These are phyloP conservation scores for Panzeria rudis DNA, from an alignment of 2,888 invertebrate species.

Conservation along the genomic window DNA sequence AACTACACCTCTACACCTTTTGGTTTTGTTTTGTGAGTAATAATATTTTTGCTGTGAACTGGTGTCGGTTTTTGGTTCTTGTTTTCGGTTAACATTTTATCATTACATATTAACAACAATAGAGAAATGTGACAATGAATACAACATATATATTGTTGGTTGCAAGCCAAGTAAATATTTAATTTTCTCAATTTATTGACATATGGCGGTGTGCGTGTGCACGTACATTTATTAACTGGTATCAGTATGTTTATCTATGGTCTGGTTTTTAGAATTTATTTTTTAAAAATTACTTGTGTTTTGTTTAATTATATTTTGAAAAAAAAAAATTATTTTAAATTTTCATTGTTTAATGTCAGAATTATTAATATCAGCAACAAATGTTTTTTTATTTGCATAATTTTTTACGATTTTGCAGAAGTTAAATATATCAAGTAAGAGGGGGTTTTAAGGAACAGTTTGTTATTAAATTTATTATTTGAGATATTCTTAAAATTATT, in stretches of 20 bases:
- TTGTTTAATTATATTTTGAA: conserved; percentile 23
- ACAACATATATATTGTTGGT: conserved; percentile 27
- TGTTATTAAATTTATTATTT: too few species aligned
- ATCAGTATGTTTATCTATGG: background rate
- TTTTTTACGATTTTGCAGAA: too few species aligned
- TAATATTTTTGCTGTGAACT: background rate
- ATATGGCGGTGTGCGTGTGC: conserved; percentile 25
- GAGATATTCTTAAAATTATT: too few species aligned
- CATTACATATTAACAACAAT: background rate
- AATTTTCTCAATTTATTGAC: conserved; percentile 29
- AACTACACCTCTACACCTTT: conserved; percentile 54
- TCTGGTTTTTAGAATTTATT: background rate
- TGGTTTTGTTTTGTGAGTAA: conserved; percentile 6
- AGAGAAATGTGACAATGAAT: background rate
- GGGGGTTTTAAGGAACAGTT: too few species aligned
- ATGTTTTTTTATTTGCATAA: background rate
- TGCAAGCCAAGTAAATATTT: conserved; percentile 15
- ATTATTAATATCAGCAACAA: background rate
- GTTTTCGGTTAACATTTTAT: background rate
- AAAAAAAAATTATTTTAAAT: background rate
- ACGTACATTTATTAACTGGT: conserved; percentile 15
- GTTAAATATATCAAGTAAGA: too few species aligned
- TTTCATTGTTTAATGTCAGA: background rate
- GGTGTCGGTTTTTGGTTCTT: conserved; percentile 9
- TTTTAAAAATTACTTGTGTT: background rate